A percentile compares a stretch with the other conserved stretches of the same genome.
Conservation (phyloP, 2,113 vertebrate species). For the Thinocorus orbignyianus region DNA sequence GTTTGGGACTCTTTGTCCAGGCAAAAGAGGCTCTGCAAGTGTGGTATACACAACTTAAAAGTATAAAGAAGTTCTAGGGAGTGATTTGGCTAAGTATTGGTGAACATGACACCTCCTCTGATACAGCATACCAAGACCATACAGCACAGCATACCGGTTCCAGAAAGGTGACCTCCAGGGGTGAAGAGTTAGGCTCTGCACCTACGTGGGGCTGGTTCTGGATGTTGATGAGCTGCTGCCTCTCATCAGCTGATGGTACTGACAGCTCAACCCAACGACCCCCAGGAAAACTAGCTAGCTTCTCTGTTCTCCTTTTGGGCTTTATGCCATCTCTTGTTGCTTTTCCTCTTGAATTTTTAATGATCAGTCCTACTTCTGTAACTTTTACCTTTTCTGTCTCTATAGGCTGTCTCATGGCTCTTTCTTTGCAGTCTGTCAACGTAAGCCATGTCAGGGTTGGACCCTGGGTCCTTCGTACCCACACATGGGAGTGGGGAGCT, state of each 20-base stretch:
- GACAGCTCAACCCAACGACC: rapidly evolving
- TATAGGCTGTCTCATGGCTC: background rate
- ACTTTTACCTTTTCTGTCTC: background rate
- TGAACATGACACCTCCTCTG: too few relatives aligned
- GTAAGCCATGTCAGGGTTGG: rapidly evolving
- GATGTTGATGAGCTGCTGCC: background rate
- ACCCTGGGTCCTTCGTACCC: background rate
- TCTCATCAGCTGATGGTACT: background rate
- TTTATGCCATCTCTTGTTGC: background rate
- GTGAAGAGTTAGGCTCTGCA: background rate
- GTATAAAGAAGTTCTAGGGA: background rate
- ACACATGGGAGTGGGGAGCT: background rate
- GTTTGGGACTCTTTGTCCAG: background rate
- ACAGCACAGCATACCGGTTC: background rate
- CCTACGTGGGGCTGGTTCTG: background rate
- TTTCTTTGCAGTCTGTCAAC: background rate
- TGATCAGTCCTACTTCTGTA: background rate
- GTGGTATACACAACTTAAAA: background rate
- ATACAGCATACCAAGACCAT: background rate
- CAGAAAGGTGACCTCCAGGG: background rate
- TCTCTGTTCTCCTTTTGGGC: background rate
- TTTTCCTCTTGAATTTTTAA: background rate
- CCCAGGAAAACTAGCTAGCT: background rate
- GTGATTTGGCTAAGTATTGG: background rate
- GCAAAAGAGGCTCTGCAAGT: background rate